phyloP scores from a whole-genome alignment of 2,888 invertebrate genomes.

The Lasius platythorax region DNA sequence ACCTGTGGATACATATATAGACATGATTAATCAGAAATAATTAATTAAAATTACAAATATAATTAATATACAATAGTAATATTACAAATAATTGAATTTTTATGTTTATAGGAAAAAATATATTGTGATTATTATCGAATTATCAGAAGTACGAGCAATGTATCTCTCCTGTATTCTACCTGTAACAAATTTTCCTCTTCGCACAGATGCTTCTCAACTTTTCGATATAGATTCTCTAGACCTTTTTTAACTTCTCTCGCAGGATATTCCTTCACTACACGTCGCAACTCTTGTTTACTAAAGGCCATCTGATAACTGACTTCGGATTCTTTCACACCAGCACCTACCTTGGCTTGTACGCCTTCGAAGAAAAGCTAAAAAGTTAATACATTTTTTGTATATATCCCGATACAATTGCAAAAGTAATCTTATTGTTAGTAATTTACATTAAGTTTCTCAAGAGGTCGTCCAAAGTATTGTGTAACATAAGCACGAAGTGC shows the following conservation, averaged over 20 bases:
- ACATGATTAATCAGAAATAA: not conserved
- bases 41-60: not conserved
- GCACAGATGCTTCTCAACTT: slow-evolving; percentile 98
- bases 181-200: slow-evolving; percentile 97
- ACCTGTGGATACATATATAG: slow-evolving; percentile 88
- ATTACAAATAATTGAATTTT: slow-evolving; percentile 13
- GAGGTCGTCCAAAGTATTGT: slow-evolving; percentile 96
- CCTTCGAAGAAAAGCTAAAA: slow-evolving; percentile 98
- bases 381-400: slow-evolving; percentile 57
- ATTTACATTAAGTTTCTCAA: slow-evolving; percentile 94
- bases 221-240: slow-evolving; percentile 96
- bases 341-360: slow-evolving; percentile 96
- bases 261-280: slow-evolving; percentile 98
- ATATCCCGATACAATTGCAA: slow-evolving; percentile 43
- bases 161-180: slow-evolving; percentile 74
- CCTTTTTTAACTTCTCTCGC: slow-evolving; percentile 97
- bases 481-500: slow-evolving; percentile 96
- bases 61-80: slow-evolving; percentile 12
- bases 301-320: slow-evolving; percentile 99
- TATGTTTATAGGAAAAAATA: not conserved
- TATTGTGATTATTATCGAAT: not conserved
- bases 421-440: not conserved
- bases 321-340: slow-evolving; percentile 98
- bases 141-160: not conserved
- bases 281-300: slow-evolving; percentile 98